These are phyloP conservation scores for Selenia dentaria DNA, from an alignment of 2,888 invertebrate species.

Conservation along the genomic window DNA sequence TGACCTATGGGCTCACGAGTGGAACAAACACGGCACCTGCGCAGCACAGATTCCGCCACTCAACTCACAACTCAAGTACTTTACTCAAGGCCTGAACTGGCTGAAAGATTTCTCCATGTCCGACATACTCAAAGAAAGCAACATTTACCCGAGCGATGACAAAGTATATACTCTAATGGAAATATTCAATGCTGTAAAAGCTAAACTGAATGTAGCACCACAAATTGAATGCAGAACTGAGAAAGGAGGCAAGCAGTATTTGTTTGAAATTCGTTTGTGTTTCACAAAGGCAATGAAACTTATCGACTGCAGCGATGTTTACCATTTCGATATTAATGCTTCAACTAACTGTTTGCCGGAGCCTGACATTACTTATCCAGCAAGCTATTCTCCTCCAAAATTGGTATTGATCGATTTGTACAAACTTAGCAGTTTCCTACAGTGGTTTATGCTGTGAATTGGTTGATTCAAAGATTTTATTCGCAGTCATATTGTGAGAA, in stretches of 20 bases:
- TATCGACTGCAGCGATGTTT: conserved; percentile 82
- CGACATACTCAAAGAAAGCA: conserved; percentile 78
- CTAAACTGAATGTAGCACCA: conserved; percentile 81
- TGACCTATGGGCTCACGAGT: conserved; percentile 91
- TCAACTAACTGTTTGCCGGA: conserved; percentile 30
- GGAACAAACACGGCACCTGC: conserved; percentile 93
- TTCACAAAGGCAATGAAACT: conserved; percentile 87
- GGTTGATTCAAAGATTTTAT: too few relatives aligned
- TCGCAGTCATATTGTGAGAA: too few relatives aligned
- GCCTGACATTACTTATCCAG: conserved; percentile 30
- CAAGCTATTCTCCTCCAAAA: conserved; percentile 53
- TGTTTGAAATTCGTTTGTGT: conserved; percentile 90
- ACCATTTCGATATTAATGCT: conserved; percentile 4
- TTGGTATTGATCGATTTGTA: conserved; percentile 79
- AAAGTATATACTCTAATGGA: conserved; percentile 32
- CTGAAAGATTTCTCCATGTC: conserved; percentile 85
- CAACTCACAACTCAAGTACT: conserved; percentile 87
- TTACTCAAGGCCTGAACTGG: conserved; percentile 86
- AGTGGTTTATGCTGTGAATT: conserved; percentile 85
- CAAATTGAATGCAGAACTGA: conserved; percentile 86
- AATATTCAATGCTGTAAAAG: conserved; percentile 64
- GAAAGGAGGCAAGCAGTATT: conserved; percentile 76
- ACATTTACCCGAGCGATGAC: conserved; percentile 72
- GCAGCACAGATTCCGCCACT: conserved; percentile 83
- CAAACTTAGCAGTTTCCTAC: conserved; percentile 82